Conservation (phyloP, 2,888 invertebrate species). For the Athrips mouffetella region DNA sequence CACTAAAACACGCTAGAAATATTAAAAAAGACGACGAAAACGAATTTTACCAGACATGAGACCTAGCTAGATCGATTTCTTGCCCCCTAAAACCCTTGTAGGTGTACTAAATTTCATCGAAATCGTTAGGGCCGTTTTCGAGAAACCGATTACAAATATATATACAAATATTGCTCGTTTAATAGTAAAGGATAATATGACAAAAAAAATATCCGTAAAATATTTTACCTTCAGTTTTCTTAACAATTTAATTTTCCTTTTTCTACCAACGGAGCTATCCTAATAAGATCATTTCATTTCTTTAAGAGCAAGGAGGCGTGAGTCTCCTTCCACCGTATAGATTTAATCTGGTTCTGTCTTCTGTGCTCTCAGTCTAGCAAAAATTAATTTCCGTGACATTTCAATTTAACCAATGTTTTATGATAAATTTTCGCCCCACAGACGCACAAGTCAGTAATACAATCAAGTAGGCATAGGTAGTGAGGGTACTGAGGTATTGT, state of each 20-base stretch:
- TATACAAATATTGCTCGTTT: neutral
- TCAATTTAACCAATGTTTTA: neutral
- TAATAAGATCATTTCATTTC: constrained; percentile 9
- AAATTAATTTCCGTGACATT: constrained; percentile 1
- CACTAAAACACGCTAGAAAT: too few species aligned
- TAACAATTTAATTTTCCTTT: neutral
- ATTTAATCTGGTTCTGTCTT: constrained; percentile 31
- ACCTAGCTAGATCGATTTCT: too few species aligned
- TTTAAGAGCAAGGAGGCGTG: constrained; percentile 2
- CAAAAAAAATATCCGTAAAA: neutral
- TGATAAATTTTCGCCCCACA: too few species aligned
- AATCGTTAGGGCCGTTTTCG: too few species aligned
- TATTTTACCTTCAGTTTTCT: neutral
- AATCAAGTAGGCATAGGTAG: too few species aligned
- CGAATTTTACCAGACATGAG: too few species aligned
- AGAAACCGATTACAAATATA: too few species aligned
- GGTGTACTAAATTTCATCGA: too few species aligned
- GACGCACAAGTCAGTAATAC: too few species aligned
- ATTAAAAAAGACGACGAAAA: too few species aligned
- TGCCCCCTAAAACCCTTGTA: too few species aligned
- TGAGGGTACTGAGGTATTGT: too few species aligned
- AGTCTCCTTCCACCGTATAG: constrained; percentile 17
- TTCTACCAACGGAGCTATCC: neutral
- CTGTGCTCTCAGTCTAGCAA: constrained; percentile 2
- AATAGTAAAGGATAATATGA: neutral